Evolutionary conservation across 1,140 invertebrate genomes (phyloP).

Genomic region (Copidosoma floridanum): DNA sequence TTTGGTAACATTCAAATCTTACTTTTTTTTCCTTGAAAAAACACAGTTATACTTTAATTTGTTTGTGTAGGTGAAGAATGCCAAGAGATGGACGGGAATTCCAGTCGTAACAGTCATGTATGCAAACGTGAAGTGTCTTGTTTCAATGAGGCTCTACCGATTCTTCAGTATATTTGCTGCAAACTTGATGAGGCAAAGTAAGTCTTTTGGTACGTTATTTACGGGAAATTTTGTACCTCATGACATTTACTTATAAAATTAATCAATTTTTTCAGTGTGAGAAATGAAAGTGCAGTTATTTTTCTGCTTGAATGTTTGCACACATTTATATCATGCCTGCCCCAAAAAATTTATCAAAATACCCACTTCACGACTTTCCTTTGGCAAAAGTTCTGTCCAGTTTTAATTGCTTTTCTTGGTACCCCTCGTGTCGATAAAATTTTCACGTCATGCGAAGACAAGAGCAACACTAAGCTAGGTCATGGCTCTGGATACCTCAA

Average conservation of each 20-base stretch:
- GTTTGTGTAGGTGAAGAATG: slow-evolving; percentile 69
- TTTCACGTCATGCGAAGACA: slow-evolving; percentile 63
- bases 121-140: slow-evolving; percentile 75
- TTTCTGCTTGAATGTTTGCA: slow-evolving; percentile 85
- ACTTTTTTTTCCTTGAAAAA: neutral
- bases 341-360: slow-evolving; percentile 77
- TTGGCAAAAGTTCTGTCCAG: slow-evolving; percentile 90
- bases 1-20: neutral
- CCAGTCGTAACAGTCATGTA: slow-evolving; percentile 60
- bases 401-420: slow-evolving; percentile 81
- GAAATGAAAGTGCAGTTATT: slow-evolving; percentile 66
- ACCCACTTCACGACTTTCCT: slow-evolving; percentile 81
- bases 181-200: slow-evolving; percentile 79
- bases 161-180: slow-evolving; percentile 86
- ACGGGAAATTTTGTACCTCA: no score
- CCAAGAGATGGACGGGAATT: slow-evolving; percentile 69
- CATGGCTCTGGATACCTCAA: slow-evolving; percentile 71
- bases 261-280: slow-evolving; percentile 42
- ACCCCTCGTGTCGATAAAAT: slow-evolving; percentile 75
- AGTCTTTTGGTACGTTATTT: no score
- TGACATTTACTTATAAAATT: no score
- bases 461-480: slow-evolving; percentile 62
- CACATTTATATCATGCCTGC: slow-evolving; percentile 78
- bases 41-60: neutral
- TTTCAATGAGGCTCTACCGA: slow-evolving; percentile 85